Base-by-base conservation (phyloP, 2,888 invertebrate species). In the Smittia sp. region DNA sequence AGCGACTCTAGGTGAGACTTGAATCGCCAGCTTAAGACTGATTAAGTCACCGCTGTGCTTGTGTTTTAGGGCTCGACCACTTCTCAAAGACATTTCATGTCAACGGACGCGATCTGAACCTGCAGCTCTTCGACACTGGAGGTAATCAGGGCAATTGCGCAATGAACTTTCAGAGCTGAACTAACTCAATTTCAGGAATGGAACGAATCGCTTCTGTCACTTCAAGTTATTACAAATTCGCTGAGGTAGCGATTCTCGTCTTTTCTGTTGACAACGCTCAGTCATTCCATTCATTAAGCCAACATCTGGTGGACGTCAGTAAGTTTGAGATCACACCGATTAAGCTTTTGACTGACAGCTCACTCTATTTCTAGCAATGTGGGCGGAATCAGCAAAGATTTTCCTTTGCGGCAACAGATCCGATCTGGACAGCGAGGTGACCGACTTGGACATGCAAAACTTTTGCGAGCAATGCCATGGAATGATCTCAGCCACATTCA, bases 41-140 rank as follows among this genome's bases (percentile, higher is more conserved):
- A 46, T 13, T 13, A 46, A 46, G 15, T 39, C 39, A 9, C 13
- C n/a, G n/a, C 11, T 46, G 4, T 11, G 15, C 2, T 46, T 46
- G 46, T 11, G 32, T 32, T 32, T 32, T 32, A 25, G n/a, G n/a
- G 4, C 46, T 46, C 24, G 27, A 22, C 4, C n/a, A 96, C 83
- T 93, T 89, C 79, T 91, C 93, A 78, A 93, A 92, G 82, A 85
- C 89, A 74, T 95, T 92, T 80, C 86, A 85, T 76, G 86, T 92
- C 63, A 87, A 87, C 75, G 91, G 91, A 76, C 91, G 89, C 82
- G 88, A 89, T 78, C 88, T 93, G 76, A 90, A 90, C 95, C 84
- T 97, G 75, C 95, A 96, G 83, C 83, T 97, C 77, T 97, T 96
- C 96, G 97, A 97, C 80, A 97, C 97, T 41, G 96, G 96, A 76